Evolutionary conservation across 2,888 invertebrate species (phyloP), one percentile per base, ranked within the genome.

Genomic region (Ectemnius continuus): DNA sequence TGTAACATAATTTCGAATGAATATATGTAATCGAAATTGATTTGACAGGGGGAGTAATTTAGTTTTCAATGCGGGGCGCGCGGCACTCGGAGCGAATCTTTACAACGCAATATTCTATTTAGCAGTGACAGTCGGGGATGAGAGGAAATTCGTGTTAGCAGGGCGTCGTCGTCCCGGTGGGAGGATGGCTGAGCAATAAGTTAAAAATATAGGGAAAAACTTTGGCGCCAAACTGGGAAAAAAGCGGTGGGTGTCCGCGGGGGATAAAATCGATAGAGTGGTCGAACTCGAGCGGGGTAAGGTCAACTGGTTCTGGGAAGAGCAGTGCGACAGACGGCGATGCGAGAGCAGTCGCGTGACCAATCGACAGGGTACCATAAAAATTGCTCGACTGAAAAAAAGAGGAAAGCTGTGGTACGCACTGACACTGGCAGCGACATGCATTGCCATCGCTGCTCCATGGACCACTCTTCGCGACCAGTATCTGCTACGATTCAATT

Each of bases 401-500:
- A 62, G 56, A 62, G 14, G 46, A 56, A 20, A 71, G 52, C 63
- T 67, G 69, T 62, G 23, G 46, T 61, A 14, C 59, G 58, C 63
- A 14, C 45, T 57, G 70, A 36, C 36, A 36, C 63, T 68, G 67
- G 47, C 36, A 71, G 28, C 47, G 67, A 59, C 23, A 68, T 36
- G 47, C 63, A 16, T 13, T 36, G 26, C 18, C 23, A 47, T 45
- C 36, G 36, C 36, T 36, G 8, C 6, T 28, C 47, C 58, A 11
- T 56, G 23, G 26, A 45, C 47, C 47, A 45, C 62, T 70, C 63
- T 78, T 70, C 70, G 65, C 67, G 46, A 61, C 67, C 72, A 67
- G 74, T 80, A 77, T 75, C 75, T 67, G 71, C 67, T 74, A 68
- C 67, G 75, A 79, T 79, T 82, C 81, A 81, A 82, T 83, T 82